phyloP scores from a whole-genome alignment of 2,888 invertebrate species.

The Drymonia ruficornis region DNA sequence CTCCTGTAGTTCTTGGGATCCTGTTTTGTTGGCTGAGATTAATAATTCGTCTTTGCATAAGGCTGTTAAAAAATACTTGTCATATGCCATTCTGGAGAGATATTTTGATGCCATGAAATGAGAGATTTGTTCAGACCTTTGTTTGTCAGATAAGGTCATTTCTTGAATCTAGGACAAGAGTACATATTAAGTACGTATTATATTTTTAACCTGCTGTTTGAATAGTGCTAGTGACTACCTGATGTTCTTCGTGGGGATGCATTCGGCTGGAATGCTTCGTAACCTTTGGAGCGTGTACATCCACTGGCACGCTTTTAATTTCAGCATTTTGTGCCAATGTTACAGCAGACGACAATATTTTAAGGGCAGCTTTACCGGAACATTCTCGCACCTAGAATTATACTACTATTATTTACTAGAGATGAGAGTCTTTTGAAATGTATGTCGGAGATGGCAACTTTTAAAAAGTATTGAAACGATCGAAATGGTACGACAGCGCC shows the following conservation, averaged over 20 bases:
- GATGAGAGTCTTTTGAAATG: no score
- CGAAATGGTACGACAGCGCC: no score
- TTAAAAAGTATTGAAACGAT: no score
- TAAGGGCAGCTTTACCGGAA: conserved; percentile 57
- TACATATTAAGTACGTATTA: no score
- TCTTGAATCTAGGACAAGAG: conserved; percentile 60
- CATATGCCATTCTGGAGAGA: conserved; percentile 78
- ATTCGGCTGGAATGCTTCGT: conserved; percentile 51
- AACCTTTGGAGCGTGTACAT: conserved; percentile 36
- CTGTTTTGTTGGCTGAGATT: conserved; percentile 70
- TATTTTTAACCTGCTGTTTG: no score
- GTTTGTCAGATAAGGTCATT: conserved; percentile 70
- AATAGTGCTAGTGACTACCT: background rate
- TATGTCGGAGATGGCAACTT: no score
- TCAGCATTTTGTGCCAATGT: conserved; percentile 46
- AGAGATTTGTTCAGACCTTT: conserved; percentile 65
- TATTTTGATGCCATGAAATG: conserved; percentile 78
- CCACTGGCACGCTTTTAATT: conserved; percentile 44
- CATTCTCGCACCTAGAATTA: conserved; percentile 65
- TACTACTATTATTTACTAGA: no score
- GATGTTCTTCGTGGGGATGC: conserved; percentile 52
- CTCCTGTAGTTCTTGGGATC: conserved; percentile 63
- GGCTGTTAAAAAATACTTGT: conserved; percentile 74
- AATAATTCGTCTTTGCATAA: conserved; percentile 73
- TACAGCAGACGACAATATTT: conserved; percentile 53